Evolutionary conservation across 2,888 invertebrate species (phyloP), one percentile per base, ranked within the genome.

Genomic region (Drosophila putrida): DNA sequence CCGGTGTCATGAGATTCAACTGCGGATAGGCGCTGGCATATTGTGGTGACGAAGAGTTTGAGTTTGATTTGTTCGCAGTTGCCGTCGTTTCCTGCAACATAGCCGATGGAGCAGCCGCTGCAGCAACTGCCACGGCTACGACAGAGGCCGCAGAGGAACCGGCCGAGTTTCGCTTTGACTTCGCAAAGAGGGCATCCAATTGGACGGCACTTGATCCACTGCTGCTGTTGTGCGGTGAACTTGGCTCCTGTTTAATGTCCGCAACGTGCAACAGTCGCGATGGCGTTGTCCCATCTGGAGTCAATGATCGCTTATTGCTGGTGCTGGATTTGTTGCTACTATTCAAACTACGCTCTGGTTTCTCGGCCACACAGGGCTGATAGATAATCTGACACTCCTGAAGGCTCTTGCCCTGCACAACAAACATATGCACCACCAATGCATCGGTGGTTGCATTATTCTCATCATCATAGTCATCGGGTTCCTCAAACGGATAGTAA

Each of bases 381-480:
- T 95, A 96, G 4, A 95, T 94, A 49, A 97, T 95, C 55, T 95
- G 94, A 78, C 96, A 96, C 90, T 97, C 97, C 93, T 98, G 98
- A 70, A 98, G 93, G 4, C 97, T 97, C 92, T 97, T 97, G 31
- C 97, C 97, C 90, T 97, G 97, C 69, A 98, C 96, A 71, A 97
- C 94, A 92, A 96, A 96, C 94, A 97, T 94, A 63, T 91, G 92
- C 57, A 93, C 92, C 51, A 93, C 94, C 38, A 93, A 91, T 44
- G 94, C 94, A 60, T 94, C 93, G 36, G 92, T 92, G 39, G 92
- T 92, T 55, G 69, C 65, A 51, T 94, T 94, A 0, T 92, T 93
- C 35, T 93, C 93, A 73, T 94, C 93, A 60, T 94, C 95, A 51
- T 93, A 93, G 54, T 94, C 94, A 80, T 94, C 93, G 57, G 94